Evolutionary conservation across 2,888 invertebrate genomes (phyloP).

Genomic region (Eugnorisma glareosa): DNA sequence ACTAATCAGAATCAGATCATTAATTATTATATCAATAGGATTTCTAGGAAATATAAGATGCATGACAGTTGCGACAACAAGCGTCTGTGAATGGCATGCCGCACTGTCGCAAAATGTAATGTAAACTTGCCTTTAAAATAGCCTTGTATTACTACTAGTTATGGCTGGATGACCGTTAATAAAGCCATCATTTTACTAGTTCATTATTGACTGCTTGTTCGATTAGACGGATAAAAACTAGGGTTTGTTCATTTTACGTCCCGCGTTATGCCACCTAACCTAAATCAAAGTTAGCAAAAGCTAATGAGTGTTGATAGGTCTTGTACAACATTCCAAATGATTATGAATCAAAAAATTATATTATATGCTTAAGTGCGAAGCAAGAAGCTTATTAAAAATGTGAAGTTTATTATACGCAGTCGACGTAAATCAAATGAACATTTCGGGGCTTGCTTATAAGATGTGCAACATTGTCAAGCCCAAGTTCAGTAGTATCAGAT

Average conservation of each 20-base stretch:
- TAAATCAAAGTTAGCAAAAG: not conserved
- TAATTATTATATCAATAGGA: not conserved
- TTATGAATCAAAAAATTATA: too few relatives aligned
- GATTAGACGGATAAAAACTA: not conserved
- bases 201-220: not conserved
- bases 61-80: not conserved
- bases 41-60: not conserved
- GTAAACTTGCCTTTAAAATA: constrained; percentile 19
- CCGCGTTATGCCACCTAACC: not conserved
- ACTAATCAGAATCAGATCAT: not conserved
- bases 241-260: not conserved
- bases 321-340: not conserved
- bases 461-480: not conserved
- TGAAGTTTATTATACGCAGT: too few relatives aligned
- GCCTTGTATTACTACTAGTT: constrained; percentile 54
- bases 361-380: not conserved
- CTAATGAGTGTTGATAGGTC: too few relatives aligned
- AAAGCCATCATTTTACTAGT: constrained; percentile 46
- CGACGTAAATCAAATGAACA: not conserved
- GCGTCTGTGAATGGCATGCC: not conserved
- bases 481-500: not conserved
- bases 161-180: constrained; percentile 43
- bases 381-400: not conserved
- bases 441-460: not conserved
- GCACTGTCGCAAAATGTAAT: not conserved